A percentile compares a stretch with the other conserved stretches of the same genome.
Conservation (phyloP, 2,797 vertebrate genomes). For the Arrhamphus sclerolepis region DNA sequence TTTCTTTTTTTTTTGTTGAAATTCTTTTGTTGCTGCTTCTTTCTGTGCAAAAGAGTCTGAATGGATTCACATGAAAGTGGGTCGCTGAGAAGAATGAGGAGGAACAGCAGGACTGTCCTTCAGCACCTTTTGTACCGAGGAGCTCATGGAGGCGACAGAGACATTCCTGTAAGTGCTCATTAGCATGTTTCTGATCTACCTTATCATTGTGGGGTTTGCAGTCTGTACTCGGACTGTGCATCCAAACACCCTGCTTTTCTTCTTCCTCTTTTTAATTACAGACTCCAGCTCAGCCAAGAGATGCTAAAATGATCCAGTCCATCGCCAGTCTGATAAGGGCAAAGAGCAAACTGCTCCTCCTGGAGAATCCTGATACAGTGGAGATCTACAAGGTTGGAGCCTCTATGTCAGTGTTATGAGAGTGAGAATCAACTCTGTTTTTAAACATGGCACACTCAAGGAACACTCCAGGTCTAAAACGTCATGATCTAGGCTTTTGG, state of each 20-base stretch:
- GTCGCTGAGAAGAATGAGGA: constrained; percentile 57
- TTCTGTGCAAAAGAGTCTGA: background rate
- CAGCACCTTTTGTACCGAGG: constrained; percentile 61
- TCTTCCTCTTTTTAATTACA: constrained; percentile 28
- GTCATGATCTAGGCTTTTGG: too few species aligned
- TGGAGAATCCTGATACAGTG: constrained; percentile 73
- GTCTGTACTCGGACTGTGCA: too few species aligned
- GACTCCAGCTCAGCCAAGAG: constrained; percentile 58
- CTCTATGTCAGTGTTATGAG: background rate
- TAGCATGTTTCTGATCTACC: background rate
- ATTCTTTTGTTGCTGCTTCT: background rate
- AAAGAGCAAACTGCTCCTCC: constrained; percentile 71
- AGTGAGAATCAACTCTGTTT: background rate
- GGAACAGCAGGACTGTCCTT: constrained; percentile 68
- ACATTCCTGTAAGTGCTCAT: constrained; percentile 61
- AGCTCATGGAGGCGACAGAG: constrained; percentile 50
- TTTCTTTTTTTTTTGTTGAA: too few species aligned
- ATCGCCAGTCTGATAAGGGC: constrained; percentile 73
- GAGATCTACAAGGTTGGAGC: constrained; percentile 74
- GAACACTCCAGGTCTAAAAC: too few species aligned
- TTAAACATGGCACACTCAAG: background rate
- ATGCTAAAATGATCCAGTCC: constrained; percentile 67
- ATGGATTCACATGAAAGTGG: constrained; percentile 56
- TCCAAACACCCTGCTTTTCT: background rate
- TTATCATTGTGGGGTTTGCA: background rate